These are phyloP conservation scores for Apeltes quadracus DNA, from an alignment of 2,113 vertebrate species.

Conservation along the genomic window DNA sequence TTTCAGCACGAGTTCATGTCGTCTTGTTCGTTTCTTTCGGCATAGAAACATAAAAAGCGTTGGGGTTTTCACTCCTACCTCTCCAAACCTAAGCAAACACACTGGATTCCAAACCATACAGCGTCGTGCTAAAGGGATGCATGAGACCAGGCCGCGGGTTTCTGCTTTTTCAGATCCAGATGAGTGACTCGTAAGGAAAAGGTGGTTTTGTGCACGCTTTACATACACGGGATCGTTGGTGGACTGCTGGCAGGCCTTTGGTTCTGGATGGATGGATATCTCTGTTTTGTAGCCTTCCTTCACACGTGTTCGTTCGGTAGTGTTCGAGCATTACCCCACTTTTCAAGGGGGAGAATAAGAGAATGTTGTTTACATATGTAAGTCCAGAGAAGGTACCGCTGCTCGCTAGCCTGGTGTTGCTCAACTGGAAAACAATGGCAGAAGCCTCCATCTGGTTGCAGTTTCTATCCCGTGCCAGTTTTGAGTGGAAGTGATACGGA, in stretches of 20 bases:
- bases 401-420: conserved; percentile 38
- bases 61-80: conserved; percentile 57
- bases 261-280: conserved; percentile 19
- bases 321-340: not conserved
- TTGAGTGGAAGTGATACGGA: conserved; percentile 57
- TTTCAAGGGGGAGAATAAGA: not conserved
- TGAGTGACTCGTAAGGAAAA: conserved; percentile 71
- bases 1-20: conserved; percentile 29
- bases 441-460: conserved; percentile 68
- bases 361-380: conserved; percentile 16
- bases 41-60: conserved; percentile 25
- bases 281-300: conserved; percentile 26
- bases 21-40: conserved; percentile 29
- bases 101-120: conserved; percentile 73
- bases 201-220: conserved; percentile 70
- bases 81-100: conserved; percentile 76
- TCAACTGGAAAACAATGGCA: conserved; percentile 70
- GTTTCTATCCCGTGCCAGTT: conserved; percentile 64
- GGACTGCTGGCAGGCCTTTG: conserved; percentile 26
- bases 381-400: not conserved
- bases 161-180: conserved; percentile 72
- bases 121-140: conserved; percentile 54
- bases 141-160: conserved; percentile 55
- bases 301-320: not conserved
- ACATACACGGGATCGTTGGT: conserved; percentile 54